phyloP scores from a whole-genome alignment of 2,888 invertebrate species.

The Drosophila monieri region DNA sequence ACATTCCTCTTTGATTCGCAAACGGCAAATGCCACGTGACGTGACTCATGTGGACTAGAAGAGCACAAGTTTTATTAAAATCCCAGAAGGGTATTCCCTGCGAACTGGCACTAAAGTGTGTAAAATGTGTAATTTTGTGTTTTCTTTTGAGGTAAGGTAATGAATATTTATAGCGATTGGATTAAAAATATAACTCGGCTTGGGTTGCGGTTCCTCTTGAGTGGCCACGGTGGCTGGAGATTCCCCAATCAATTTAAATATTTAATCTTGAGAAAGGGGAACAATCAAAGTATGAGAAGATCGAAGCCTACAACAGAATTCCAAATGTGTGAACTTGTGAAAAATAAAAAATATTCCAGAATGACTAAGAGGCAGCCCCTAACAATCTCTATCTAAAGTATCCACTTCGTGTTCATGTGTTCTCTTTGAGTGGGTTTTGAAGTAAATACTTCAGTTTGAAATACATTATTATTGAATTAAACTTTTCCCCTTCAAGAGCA shows the following conservation, averaged over 20 bases:
- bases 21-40: slow-evolving; percentile 28
- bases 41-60: slow-evolving; percentile 14
- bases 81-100: slow-evolving; percentile 38
- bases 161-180: slow-evolving; percentile 26
- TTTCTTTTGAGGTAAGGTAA: slow-evolving; percentile 21
- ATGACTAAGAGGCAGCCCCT: neutral
- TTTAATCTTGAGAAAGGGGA: slow-evolving; percentile 28
- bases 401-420: neutral
- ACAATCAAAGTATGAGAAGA: slow-evolving; percentile 7
- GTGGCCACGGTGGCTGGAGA: slow-evolving; percentile 7
- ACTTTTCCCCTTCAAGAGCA: neutral
- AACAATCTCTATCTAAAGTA: neutral
- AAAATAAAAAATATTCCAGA: neutral
- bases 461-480: neutral
- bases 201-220: slow-evolving; percentile 23
- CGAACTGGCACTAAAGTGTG: slow-evolving; percentile 9
- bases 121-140: neutral
- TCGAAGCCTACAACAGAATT: neutral
- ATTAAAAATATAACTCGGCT: slow-evolving; percentile 1
- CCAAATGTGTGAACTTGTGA: neutral
- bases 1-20: slow-evolving; percentile 22
- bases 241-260: slow-evolving; percentile 22
- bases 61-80: slow-evolving; percentile 16
- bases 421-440: neutral
- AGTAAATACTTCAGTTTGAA: neutral